phyloP scores from a whole-genome alignment of 1,140 invertebrate species.

The Achroia grisella region DNA sequence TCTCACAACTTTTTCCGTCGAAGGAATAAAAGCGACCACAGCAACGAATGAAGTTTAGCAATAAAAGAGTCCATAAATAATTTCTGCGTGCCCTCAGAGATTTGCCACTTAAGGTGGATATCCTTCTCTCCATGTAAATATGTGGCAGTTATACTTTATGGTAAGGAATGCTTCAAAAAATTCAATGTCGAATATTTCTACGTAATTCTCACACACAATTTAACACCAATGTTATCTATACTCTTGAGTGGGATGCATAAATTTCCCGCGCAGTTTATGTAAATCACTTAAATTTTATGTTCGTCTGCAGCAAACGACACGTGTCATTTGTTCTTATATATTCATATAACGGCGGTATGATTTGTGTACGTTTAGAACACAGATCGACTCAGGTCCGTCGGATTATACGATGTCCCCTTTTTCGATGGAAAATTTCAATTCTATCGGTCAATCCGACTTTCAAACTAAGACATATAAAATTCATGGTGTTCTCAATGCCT shows the following conservation, averaged over 20 bases:
- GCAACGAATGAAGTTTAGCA: constrained; percentile 69
- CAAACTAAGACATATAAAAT: constrained; percentile 36
- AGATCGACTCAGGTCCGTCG: too few relatives aligned
- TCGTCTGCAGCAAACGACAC: constrained; percentile 12
- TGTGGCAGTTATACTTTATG: constrained; percentile 17
- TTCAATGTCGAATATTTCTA: constrained; percentile 26
- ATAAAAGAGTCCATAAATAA: constrained; percentile 72
- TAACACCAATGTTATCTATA: constrained; percentile 42
- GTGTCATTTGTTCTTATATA: constrained; percentile 12
- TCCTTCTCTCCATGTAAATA: constrained; percentile 44
- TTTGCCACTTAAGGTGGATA: constrained; percentile 46
- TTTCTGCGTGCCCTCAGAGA: constrained; percentile 59
- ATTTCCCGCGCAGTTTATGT: constrained; percentile 24
- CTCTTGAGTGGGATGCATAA: constrained; percentile 28
- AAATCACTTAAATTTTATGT: constrained; percentile 35
- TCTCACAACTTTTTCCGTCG: constrained; percentile 67
- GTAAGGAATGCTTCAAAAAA: constrained; percentile 5
- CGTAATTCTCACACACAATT: constrained; percentile 45
- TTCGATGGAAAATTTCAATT: constrained; percentile 40
- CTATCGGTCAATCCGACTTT: constrained; percentile 31
- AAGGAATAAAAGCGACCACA: constrained; percentile 69
- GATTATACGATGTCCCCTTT: constrained; percentile 31
- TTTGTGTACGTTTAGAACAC: too few relatives aligned
- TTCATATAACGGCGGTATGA: constrained; percentile 7
- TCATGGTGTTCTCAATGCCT: constrained; percentile 16